Conservation (phyloP, 2,888 invertebrate genomes). For the Erebia aethiops region DNA sequence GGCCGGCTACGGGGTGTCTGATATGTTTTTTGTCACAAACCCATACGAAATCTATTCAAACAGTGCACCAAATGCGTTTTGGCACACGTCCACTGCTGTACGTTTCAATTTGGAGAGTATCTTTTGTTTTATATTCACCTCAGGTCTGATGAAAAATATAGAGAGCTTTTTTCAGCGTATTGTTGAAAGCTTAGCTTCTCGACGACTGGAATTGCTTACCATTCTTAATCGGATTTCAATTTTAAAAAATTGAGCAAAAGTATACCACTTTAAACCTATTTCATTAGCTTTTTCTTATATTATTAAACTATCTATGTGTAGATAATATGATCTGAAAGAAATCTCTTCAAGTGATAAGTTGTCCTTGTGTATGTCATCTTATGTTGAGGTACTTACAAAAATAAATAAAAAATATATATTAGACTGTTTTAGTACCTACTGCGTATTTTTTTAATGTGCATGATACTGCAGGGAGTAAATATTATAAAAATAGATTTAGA, state of each 20-base stretch:
- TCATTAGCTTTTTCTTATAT: not conserved
- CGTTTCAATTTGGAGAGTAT: conserved; percentile 4
- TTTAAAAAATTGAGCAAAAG: not conserved
- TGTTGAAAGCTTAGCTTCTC: not conserved
- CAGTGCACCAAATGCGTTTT: conserved; percentile 3
- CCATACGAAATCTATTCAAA: not conserved
- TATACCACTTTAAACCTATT: not conserved
- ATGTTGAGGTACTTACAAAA: too few species aligned
- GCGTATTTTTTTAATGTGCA: too few species aligned
- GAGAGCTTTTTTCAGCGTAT: conserved; percentile 6
- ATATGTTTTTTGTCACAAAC: not conserved
- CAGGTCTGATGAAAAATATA: conserved; percentile 1
- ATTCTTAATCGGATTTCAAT: not conserved
- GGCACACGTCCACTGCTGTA: conserved; percentile 1
- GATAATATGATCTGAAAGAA: too few species aligned
- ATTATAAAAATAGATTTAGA: too few species aligned
- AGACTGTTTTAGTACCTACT: too few species aligned
- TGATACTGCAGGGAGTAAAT: too few species aligned
- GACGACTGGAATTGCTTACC: not conserved
- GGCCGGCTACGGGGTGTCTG: too few species aligned
- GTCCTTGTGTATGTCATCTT: too few species aligned
- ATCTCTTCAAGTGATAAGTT: too few species aligned
- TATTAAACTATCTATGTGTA: too few species aligned
- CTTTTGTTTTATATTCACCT: conserved; percentile 13
- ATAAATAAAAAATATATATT: too few species aligned